A percentile compares a stretch with the other conserved stretches of the same genome.
These are phyloP conservation scores for Siniperca scherzeri DNA, from an alignment of 2,797 vertebrate genomes.

Conservation along the genomic window DNA sequence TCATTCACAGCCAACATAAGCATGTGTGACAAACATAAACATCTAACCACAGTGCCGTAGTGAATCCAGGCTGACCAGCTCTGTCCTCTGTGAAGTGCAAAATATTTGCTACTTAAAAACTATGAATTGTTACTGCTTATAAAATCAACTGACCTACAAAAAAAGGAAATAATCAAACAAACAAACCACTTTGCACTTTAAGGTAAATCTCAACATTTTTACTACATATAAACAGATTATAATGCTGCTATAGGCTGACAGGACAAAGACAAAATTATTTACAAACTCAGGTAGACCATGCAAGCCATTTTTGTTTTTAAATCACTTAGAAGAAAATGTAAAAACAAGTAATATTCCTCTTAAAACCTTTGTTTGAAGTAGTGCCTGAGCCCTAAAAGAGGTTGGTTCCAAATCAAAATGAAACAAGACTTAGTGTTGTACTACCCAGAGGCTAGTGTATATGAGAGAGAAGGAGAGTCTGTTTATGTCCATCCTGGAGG, in stretches of 20 bases:
- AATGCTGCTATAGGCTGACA: neutral
- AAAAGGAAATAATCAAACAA: neutral
- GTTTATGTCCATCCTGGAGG: slow-evolving; percentile 63
- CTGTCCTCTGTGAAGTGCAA: neutral
- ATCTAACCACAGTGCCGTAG: neutral
- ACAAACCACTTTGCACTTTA: neutral
- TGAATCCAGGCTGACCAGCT: neutral
- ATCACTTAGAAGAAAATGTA: neutral
- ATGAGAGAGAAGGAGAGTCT: slow-evolving; percentile 46
- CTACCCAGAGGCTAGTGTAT: slow-evolving; percentile 48
- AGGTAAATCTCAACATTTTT: neutral
- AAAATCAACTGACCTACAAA: neutral
- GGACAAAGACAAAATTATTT: neutral
- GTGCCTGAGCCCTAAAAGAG: slow-evolving; percentile 20
- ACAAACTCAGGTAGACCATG: neutral
- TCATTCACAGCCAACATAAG: neutral
- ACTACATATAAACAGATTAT: neutral
- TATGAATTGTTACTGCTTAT: neutral
- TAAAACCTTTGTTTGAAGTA: slow-evolving; percentile 12
- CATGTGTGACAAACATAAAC: neutral
- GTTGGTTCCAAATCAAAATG: slow-evolving; percentile 33
- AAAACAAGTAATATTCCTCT: neutral
- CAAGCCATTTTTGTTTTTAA: neutral
- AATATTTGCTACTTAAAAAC: neutral
- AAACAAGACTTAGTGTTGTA: slow-evolving; percentile 42